Evolutionary conservation across 2,797 vertebrate genomes (phyloP), one percentile per base, ranked within the genome.

Genomic region (Psittacula echo): DNA sequence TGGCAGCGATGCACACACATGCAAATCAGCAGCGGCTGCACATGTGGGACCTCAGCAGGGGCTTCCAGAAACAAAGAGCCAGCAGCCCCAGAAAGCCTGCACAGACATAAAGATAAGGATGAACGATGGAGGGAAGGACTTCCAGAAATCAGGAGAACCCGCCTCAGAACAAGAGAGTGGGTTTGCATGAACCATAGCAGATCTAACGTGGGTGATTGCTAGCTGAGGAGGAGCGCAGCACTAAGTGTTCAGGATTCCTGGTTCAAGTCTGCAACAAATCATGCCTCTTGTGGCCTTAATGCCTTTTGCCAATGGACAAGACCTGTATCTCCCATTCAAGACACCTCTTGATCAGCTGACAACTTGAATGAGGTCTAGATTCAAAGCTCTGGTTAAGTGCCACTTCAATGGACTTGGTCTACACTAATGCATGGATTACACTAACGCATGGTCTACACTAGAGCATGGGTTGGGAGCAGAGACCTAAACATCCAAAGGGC

Each of bases 141-240:
- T 54, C 56, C 48, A 93, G 32, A 32, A 81, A 34, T 2, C 3
- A 12, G 34, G 37, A 60, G 58, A 70, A 47, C 32, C 29, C 32
- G 13, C 18, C 65, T 44, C 1, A 21, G 48, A 65, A 56, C 0
- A 2, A 7, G 4, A n/a, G 22, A 37, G 13, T 19, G 48, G 15
- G 56, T 18, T 51, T 2, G 5, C 39, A 75, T 41, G 56, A 81
- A 24, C 54, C 19, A 5, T 3, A 85, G 64, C 32, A 30, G 50
- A 30, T 26, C 45, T 75, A 34, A 6, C 8, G 3, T 12, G 14
- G 16, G 20, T 0, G 0, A 17, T 44, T 5, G 2, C 9, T 9
- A 45, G 61, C 19, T 26, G 27, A 29, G 47, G 34, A 65, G 44
- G 39, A n/a, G 0, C 0, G 4, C 3, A 23, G 23, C 21, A 4